phyloP scores from a whole-genome alignment of 2,113 vertebrate genomes.

The Nannospalax galili region DNA sequence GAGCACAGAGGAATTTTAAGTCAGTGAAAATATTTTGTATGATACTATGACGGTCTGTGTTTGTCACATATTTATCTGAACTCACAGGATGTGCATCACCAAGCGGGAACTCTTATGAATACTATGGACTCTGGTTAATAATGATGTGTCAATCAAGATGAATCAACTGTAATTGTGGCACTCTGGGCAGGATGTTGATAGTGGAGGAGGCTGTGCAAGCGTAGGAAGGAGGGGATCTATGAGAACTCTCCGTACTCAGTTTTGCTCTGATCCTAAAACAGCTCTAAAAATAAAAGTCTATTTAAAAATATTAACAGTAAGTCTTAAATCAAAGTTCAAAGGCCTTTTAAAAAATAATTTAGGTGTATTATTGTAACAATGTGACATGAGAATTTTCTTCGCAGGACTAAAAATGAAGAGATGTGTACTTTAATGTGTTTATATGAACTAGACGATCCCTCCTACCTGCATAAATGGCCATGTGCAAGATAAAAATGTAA shows the following conservation, averaged over 20 bases:
- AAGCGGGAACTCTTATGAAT: background rate
- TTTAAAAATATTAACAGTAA: constrained; percentile 22
- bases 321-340: constrained; percentile 58
- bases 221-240: background rate
- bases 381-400: constrained; percentile 51
- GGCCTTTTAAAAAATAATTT: constrained; percentile 39
- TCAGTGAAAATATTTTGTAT: background rate
- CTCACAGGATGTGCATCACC: background rate
- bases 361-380: constrained; percentile 29
- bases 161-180: background rate
- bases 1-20: background rate
- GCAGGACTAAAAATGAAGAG: constrained; percentile 38
- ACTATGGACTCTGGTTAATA: background rate
- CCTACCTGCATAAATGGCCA: constrained; percentile 30
- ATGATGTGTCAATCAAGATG: background rate
- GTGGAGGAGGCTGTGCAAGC: background rate
- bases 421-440: constrained; percentile 38
- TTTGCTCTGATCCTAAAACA: constrained; percentile 35
- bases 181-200: background rate
- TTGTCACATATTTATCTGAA: constrained; percentile 1
- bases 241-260: constrained; percentile 34
- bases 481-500: constrained; percentile 29
- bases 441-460: constrained; percentile 5
- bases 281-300: constrained; percentile 39
- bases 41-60: background rate